phyloP scores from a whole-genome alignment of 2,113 vertebrate species.

The Rafetus swinhoei region DNA sequence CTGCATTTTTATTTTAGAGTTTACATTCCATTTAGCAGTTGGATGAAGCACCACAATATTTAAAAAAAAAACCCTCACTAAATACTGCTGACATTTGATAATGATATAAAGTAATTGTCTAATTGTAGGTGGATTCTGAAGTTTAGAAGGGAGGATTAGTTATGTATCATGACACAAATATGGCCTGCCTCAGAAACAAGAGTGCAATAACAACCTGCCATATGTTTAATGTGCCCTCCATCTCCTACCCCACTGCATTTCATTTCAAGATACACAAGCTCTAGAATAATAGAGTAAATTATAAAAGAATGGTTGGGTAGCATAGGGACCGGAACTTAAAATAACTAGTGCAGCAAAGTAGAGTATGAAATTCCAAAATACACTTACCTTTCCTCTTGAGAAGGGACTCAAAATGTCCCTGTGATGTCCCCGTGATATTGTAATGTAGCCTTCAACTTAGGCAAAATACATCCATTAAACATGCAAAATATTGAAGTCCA shows the following conservation, averaged over 20 bases:
- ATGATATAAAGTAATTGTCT: background rate
- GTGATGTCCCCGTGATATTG: background rate
- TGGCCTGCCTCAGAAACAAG: background rate
- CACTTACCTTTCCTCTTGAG: background rate
- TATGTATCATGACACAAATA: background rate
- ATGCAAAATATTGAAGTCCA: background rate
- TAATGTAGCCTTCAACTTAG: background rate
- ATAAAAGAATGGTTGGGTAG: background rate
- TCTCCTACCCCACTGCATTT: background rate
- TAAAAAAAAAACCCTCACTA: background rate
- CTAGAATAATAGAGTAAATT: background rate
- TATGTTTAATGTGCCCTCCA: background rate
- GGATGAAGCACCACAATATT: background rate
- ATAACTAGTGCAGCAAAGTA: background rate
- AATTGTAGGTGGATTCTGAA: background rate
- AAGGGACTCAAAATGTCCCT: background rate
- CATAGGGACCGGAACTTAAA: background rate
- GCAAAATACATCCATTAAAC: background rate
- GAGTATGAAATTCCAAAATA: conserved; percentile 10
- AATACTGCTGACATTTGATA: background rate
- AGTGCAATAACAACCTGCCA: background rate
- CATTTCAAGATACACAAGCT: background rate
- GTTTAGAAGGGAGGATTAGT: background rate
- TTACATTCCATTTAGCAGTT: background rate
- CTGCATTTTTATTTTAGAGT: background rate